Evolutionary conservation across 2,888 invertebrate genomes (phyloP).

Genomic region (Asteroscopus sphinx): DNA sequence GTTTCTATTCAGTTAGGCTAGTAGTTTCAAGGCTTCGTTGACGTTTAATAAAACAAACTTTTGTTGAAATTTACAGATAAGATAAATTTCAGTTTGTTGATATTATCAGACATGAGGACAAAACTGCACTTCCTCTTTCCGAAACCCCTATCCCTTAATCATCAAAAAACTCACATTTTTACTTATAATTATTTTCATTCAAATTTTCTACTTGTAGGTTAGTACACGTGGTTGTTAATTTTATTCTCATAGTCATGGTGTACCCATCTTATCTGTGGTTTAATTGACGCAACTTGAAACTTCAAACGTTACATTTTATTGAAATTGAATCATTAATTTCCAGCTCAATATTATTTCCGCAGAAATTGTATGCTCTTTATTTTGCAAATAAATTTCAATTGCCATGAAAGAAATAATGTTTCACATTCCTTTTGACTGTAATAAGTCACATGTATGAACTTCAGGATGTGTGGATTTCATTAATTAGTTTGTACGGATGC

Average conservation of each 20-base stretch:
- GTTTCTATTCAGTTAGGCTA: constrained; percentile 5
- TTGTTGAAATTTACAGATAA: no score
- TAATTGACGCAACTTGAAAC: constrained; percentile 27
- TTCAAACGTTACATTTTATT: constrained; percentile 24
- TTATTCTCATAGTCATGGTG: no score
- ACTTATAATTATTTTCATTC: no score
- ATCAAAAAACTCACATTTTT: no score
- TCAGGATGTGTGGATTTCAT: constrained; percentile 45
- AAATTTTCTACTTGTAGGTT: not conserved
- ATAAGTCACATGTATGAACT: constrained; percentile 14
- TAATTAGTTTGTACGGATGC: constrained; percentile 46
- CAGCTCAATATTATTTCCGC: constrained; percentile 8
- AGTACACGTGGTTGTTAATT: no score
- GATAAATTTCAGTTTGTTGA: no score
- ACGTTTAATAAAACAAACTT: not conserved
- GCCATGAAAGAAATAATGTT: not conserved
- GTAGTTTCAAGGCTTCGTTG: not conserved
- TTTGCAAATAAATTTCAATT: constrained; percentile 3
- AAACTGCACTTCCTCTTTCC: no score
- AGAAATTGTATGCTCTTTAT: not conserved
- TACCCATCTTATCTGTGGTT: constrained; percentile 10
- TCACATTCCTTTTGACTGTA: not conserved
- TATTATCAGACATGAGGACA: no score
- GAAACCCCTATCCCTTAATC: no score
- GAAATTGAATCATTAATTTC: constrained; percentile 13